Conservation (phyloP, 2,888 invertebrate genomes). For the Ophion ventricosus region DNA sequence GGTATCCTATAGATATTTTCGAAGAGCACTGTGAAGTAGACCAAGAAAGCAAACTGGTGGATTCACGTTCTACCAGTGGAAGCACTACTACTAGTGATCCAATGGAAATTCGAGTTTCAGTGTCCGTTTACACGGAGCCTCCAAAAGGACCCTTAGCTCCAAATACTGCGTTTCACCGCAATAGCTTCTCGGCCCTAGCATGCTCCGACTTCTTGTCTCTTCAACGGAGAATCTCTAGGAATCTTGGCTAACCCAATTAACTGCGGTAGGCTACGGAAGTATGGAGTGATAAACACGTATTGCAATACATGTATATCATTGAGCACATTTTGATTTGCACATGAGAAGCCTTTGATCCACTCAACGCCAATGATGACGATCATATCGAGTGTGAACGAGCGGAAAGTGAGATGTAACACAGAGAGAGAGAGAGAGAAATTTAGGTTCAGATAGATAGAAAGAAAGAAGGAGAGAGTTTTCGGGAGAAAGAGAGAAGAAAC, state of each 20-base stretch:
- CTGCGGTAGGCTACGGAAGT: slow-evolving; percentile 23
- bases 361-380: slow-evolving; percentile 2
- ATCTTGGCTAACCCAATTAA: slow-evolving; percentile 57
- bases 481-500: background rate
- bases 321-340: background rate
- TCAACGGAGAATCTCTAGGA: slow-evolving; percentile 32
- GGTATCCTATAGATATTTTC: slow-evolving; percentile 22
- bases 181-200: slow-evolving; percentile 17
- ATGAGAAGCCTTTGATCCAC: slow-evolving; percentile 11
- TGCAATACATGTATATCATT: slow-evolving; percentile 17
- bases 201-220: slow-evolving; percentile 35
- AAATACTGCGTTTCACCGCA: slow-evolving; percentile 54
- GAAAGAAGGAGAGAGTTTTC: background rate
- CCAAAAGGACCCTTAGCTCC: slow-evolving; percentile 31
- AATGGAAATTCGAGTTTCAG: slow-evolving; percentile 25
- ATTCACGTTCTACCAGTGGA: slow-evolving; percentile 25
- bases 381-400: slow-evolving; percentile 5
- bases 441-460: background rate
- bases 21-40: slow-evolving; percentile 26
- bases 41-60: slow-evolving; percentile 29
- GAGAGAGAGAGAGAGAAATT: background rate
- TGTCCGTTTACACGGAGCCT: slow-evolving; percentile 45
- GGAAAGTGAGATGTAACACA: too few relatives aligned
- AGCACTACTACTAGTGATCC: slow-evolving; percentile 17
- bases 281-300: slow-evolving; percentile 15